These are phyloP conservation scores for Leucophenga montana DNA, from an alignment of 2,888 invertebrate genomes.

Conservation along the genomic window DNA sequence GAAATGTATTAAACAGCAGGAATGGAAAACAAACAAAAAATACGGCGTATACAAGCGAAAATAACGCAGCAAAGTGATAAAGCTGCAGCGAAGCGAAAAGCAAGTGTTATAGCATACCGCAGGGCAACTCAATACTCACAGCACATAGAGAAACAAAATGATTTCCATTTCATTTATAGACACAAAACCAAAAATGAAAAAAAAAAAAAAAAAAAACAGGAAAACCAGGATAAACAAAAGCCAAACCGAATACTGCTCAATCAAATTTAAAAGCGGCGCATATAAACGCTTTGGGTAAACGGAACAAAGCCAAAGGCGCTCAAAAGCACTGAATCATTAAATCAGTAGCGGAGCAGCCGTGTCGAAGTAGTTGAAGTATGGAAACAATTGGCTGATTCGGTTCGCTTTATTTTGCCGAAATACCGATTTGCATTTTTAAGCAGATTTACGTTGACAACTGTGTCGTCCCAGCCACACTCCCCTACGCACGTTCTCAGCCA, in stretches of 20 bases:
- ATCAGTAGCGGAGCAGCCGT: neutral
- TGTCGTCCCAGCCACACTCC: too few species aligned
- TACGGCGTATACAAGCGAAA: neutral
- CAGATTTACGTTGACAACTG: constrained; percentile 13
- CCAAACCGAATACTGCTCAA: neutral
- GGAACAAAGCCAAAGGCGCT: neutral
- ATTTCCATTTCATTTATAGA: neutral
- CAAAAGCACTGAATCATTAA: too few species aligned
- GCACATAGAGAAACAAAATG: too few species aligned
- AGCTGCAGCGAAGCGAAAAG: too few species aligned
- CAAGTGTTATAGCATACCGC: too few species aligned
- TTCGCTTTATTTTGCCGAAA: constrained; percentile 1
- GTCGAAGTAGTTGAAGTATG: neutral
- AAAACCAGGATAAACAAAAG: neutral
- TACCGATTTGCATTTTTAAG: constrained; percentile 19
- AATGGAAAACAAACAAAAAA: neutral
- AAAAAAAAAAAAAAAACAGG: neutral
- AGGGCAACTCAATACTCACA: too few species aligned
- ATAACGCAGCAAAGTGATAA: neutral
- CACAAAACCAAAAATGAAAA: neutral
- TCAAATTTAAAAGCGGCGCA: constrained; percentile 13
- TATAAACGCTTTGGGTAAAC: neutral
- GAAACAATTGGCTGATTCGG: too few species aligned
- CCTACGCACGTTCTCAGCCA: too few species aligned
- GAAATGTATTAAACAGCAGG: too few species aligned